These are phyloP conservation scores for Catamblyrhynchus diadema DNA, from an alignment of 2,797 vertebrate species.

Conservation along the genomic window DNA sequence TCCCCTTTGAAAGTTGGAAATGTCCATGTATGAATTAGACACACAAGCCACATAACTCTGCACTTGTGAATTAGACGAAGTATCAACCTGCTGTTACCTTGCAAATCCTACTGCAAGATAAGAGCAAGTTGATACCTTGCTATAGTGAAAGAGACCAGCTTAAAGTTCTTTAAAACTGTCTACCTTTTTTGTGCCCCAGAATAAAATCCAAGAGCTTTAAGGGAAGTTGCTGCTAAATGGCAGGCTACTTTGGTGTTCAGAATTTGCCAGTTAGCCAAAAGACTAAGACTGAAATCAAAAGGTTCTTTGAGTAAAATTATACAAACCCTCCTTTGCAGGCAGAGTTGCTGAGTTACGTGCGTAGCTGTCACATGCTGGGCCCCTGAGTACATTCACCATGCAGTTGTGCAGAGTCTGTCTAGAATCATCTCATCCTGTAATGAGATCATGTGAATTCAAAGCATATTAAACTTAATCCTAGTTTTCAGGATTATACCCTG, in stretches of 20 bases:
- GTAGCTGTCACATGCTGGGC: background rate
- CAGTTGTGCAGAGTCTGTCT: background rate
- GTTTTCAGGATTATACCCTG: conserved; percentile 39
- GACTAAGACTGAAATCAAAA: conserved; percentile 1
- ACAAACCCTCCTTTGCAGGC: background rate
- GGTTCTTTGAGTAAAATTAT: background rate
- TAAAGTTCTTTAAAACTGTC: background rate
- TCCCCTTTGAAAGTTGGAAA: conserved; percentile 23
- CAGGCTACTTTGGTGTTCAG: background rate
- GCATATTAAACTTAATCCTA: conserved; percentile 26
- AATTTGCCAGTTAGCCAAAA: background rate
- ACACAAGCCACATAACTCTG: background rate
- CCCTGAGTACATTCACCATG: background rate
- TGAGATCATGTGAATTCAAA: conserved; percentile 11
- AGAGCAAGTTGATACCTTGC: background rate
- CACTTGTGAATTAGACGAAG: background rate
- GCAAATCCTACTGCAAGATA: background rate
- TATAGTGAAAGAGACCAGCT: background rate
- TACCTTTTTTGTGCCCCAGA: background rate
- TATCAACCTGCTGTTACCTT: background rate
- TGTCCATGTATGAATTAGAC: background rate
- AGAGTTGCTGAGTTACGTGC: background rate
- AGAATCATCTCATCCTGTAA: background rate
- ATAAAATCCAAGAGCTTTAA: background rate
- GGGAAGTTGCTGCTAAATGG: background rate